A percentile compares a stretch with the other conserved stretches of the same genome.
Conservation (phyloP, 2,113 vertebrate species). For the Nothoprocta perdicaria region DNA sequence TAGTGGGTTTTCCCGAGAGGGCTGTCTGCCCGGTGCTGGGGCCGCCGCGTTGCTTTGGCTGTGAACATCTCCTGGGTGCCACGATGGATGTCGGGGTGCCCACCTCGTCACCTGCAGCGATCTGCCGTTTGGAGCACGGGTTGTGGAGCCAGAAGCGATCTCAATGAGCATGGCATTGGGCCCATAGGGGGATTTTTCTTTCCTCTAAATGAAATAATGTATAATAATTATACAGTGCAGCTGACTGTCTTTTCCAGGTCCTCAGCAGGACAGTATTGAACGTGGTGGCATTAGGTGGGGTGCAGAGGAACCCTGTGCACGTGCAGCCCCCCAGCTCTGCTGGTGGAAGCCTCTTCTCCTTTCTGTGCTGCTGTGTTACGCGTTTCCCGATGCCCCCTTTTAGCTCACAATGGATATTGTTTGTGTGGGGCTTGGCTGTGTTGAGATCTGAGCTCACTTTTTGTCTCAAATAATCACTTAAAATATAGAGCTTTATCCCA, state of each 20-base stretch:
- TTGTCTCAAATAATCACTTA: slow-evolving; percentile 21
- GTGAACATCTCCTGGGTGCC: background rate
- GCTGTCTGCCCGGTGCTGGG: background rate
- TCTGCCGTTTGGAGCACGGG: background rate
- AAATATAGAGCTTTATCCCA: background rate
- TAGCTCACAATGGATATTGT: slow-evolving; percentile 41
- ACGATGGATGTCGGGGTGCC: background rate
- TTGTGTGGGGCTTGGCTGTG: background rate
- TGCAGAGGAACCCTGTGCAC: background rate
- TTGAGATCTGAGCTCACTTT: background rate
- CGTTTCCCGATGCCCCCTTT: background rate
- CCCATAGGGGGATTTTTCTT: background rate
- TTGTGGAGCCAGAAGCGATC: background rate
- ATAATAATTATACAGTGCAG: background rate
- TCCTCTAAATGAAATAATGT: background rate
- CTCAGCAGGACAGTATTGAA: background rate
- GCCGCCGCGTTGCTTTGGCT: background rate
- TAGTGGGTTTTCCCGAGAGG: background rate
- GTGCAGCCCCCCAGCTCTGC: background rate
- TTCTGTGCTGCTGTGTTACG: background rate
- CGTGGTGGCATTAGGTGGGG: background rate
- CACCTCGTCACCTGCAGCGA: background rate
- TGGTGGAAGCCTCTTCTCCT: background rate
- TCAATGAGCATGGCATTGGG: background rate
- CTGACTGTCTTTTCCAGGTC: background rate